phyloP scores from a whole-genome alignment of 2,797 vertebrate species.

The Coccyzus lansbergi region DNA sequence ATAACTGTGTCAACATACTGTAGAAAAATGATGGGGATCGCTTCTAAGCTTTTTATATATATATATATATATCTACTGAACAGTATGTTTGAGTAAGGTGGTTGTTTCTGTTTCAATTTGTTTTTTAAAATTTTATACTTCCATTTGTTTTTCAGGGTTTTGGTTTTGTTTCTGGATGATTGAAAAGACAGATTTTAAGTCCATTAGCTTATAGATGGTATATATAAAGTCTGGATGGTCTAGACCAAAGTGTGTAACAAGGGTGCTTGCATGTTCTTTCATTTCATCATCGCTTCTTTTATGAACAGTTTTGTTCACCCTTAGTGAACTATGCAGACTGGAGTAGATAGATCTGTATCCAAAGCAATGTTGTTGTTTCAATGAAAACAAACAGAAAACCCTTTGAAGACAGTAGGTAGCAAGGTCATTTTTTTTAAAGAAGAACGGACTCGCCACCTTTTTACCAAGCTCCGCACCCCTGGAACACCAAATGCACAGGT shows the following conservation, averaged over 20 bases:
- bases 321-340: conserved; percentile 57
- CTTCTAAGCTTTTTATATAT: conserved; percentile 71
- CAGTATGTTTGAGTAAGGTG: conserved; percentile 73
- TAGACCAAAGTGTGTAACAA: conserved; percentile 67
- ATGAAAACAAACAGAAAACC: conserved; percentile 45
- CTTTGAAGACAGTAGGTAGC: conserved; percentile 51
- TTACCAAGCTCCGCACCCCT: background rate
- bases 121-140: conserved; percentile 75
- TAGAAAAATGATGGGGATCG: conserved; percentile 73
- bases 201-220: conserved; percentile 76
- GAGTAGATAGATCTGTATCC: conserved; percentile 62
- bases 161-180: conserved; percentile 77
- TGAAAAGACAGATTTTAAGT: conserved; percentile 77
- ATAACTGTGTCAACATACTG: conserved; percentile 82
- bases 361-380: conserved; percentile 49
- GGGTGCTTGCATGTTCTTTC: conserved; percentile 55
- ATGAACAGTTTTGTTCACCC: conserved; percentile 41
- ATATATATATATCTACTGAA: conserved; percentile 62
- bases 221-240: conserved; percentile 73
- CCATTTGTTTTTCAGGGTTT: conserved; percentile 74
- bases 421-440: background rate
- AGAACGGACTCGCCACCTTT: background rate
- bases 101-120: conserved; percentile 69
- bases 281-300: conserved; percentile 67
- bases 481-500: background rate